Evolutionary conservation across 2,888 invertebrate species (phyloP).

Genomic region (Epinotia ramella): DNA sequence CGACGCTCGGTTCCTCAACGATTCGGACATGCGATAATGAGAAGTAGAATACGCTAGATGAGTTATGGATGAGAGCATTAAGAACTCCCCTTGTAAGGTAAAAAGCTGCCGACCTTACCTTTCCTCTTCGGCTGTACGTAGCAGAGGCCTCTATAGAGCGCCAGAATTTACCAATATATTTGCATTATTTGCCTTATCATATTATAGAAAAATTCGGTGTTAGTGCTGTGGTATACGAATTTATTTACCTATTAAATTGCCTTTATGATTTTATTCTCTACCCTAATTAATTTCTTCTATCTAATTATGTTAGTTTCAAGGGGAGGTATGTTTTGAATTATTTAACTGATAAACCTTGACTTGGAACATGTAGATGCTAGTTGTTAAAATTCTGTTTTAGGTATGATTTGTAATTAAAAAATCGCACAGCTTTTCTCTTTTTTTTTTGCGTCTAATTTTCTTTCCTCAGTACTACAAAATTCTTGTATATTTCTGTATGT

Average conservation of each 20-base stretch:
- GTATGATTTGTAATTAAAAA: constrained; percentile 38
- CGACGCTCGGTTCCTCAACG: constrained; percentile 66
- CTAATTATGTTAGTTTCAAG: constrained; percentile 46
- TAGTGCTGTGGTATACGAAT: constrained; percentile 36
- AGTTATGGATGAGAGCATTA: constrained; percentile 81
- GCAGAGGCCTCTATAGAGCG: constrained; percentile 49
- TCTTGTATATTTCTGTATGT: constrained; percentile 22
- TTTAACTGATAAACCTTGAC: constrained; percentile 36
- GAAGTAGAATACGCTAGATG: constrained; percentile 72
- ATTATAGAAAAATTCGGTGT: constrained; percentile 32
- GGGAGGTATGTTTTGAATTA: constrained; percentile 48
- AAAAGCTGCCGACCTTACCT: constrained; percentile 68
- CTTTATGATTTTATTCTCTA: constrained; percentile 34
- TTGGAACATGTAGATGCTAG: constrained; percentile 38
- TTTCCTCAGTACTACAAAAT: constrained; percentile 36
- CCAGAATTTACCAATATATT: constrained; percentile 28
- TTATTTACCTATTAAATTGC: constrained; percentile 39
- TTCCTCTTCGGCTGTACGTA: constrained; percentile 57
- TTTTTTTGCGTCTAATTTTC: constrained; percentile 54
- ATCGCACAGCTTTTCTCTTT: constrained; percentile 58
- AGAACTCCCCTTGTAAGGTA: constrained; percentile 83
- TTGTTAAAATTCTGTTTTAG: constrained; percentile 45
- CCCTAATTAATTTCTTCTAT: constrained; percentile 27
- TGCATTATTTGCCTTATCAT: constrained; percentile 27
- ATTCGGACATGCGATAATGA: constrained; percentile 73